These are phyloP conservation scores for Meda fulgida DNA, from an alignment of 2,797 vertebrate species.

Conservation along the genomic window DNA sequence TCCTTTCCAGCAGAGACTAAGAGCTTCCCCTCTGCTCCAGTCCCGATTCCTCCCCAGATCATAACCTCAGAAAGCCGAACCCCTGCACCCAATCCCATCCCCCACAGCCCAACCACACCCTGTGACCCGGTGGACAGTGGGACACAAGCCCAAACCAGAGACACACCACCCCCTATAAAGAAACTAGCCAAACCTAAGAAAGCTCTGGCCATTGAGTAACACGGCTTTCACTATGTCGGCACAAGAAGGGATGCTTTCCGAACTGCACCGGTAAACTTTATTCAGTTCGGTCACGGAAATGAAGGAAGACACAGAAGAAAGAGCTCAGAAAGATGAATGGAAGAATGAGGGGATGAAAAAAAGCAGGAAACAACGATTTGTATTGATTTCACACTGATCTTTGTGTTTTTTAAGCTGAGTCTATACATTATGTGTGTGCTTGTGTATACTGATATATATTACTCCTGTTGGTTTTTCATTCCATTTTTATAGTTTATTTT, in stretches of 20 bases:
- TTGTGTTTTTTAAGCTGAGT: conserved; percentile 67
- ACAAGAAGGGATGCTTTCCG: conserved; percentile 68
- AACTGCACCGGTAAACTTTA: conserved; percentile 50
- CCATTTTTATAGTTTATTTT: conserved; percentile 71
- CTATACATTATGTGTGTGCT: conserved; percentile 65
- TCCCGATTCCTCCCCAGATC: conserved; percentile 66
- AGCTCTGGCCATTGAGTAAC: conserved; percentile 72
- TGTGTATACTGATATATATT: conserved; percentile 67
- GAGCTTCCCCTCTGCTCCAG: conserved; percentile 61
- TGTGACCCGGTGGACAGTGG: conserved; percentile 71
- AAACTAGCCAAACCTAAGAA: conserved; percentile 84
- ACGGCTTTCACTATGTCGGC: conserved; percentile 63
- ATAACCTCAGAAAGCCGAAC: conserved; percentile 62
- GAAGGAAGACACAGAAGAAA: conserved; percentile 55
- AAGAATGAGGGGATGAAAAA: conserved; percentile 61
- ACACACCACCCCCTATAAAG: conserved; percentile 68
- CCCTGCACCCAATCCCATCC: conserved; percentile 54
- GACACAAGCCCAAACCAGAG: conserved; percentile 75
- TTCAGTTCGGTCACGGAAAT: conserved; percentile 2
- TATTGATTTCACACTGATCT: conserved; percentile 64
- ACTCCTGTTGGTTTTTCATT: conserved; percentile 70
- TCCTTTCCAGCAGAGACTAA: conserved; percentile 71
- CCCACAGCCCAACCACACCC: conserved; percentile 65
- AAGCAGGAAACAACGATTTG: conserved; percentile 62
- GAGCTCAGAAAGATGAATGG: conserved; percentile 65